A percentile compares a stretch with the other conserved stretches of the same genome.
Evolutionary conservation across 2,113 vertebrate species (phyloP).

Genomic region (Silurus meridionalis): DNA sequence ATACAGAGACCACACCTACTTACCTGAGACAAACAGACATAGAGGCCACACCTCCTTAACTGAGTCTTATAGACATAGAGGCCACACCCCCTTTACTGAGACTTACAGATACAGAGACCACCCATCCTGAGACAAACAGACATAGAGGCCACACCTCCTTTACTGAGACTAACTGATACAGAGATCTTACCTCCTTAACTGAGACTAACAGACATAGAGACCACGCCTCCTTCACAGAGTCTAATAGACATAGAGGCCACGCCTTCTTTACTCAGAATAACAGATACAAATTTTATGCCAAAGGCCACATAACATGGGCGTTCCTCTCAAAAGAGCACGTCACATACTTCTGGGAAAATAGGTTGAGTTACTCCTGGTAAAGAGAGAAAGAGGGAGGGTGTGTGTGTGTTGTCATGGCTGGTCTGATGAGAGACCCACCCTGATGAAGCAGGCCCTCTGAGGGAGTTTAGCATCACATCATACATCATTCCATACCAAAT

Average conservation of each 20-base stretch:
- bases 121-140: background rate
- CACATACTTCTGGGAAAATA: constrained; percentile 5
- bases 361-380: background rate
- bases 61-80: background rate
- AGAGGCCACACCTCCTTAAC: background rate
- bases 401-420: constrained; percentile 13
- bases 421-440: background rate
- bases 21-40: too few species aligned
- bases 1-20: background rate
- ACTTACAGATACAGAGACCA: background rate
- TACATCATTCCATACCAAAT: background rate
- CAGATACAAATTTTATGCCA: background rate
- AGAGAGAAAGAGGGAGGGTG: constrained; percentile 1
- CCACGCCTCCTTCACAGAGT: background rate
- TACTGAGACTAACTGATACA: background rate
- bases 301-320: background rate
- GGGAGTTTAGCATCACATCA: background rate
- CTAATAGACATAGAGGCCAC: background rate
- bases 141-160: background rate
- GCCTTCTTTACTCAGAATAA: background rate
- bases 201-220: background rate
- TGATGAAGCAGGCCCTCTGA: background rate
- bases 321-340: background rate
- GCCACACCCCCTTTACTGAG: background rate
- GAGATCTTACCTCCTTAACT: background rate